Base-by-base conservation (phyloP, 2,888 invertebrate genomes). In the Carpatolechia fugitivella region DNA sequence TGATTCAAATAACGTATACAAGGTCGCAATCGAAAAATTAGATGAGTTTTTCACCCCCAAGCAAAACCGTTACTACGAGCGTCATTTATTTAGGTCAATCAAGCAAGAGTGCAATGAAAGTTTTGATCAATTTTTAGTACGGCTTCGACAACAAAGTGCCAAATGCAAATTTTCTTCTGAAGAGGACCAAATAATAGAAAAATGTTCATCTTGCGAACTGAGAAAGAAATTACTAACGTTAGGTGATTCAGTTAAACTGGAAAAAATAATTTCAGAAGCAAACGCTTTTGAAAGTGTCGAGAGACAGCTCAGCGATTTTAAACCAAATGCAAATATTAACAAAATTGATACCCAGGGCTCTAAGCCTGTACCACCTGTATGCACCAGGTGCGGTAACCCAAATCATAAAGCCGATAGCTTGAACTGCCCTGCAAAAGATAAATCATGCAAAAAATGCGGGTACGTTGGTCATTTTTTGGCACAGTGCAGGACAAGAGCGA, bases 111-210 rank as follows among this genome's bases (percentile, higher is more conserved):
- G 13, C 5, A 46, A 18, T 0, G 61, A 63, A 35, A 60, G 57
- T n/a, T 60, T 63, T 30, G 63, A 60, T 33, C 60, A 56, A 36
- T 60, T 59, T 47, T 2, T 66, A 46, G 46, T 46, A 7, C 24
- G 46, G 7, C 14, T 46, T 2, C n/a, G 46, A 14, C 24, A 24
- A 1, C 66, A 69, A 59, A 50, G 57, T 1, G 24, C 5, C 1
- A 68, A 67, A 59, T 70, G 67, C 38, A 20, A 65, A 8, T 66
- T 67, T 46, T 1, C 7, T 0, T 33, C 40, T 6, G 16, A 14
- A 4, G 60, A 68, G 0, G 58, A 58, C 29, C 58, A 58, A 46
- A 54, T 54, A 8, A 20, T 20, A 1, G 49, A 49, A 11, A 49
- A 49, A 35, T 49, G 49, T 13, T 20, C 35, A 7, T 55, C 55